Percentiles rank a stretch among this genome's conserved stretches.
Conservation (phyloP, 2,113 vertebrate genomes). For the Glareola pratincola region DNA sequence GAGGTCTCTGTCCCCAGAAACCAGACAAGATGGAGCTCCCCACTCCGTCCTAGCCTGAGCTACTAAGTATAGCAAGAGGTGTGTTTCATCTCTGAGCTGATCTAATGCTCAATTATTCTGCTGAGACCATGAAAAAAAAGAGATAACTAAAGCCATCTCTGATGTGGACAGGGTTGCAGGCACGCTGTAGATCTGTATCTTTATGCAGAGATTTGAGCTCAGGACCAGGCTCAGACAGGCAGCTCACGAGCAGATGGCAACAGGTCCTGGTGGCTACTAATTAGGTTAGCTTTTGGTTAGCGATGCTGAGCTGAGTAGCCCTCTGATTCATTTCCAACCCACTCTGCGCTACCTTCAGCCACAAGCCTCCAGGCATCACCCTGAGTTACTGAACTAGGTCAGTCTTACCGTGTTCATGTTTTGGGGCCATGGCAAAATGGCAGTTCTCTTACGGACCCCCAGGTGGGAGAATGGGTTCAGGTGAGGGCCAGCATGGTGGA, state of each 20-base stretch:
- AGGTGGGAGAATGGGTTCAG: background rate
- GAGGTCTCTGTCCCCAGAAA: background rate
- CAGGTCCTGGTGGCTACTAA: background rate
- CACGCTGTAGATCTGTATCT: background rate
- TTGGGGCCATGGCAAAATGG: background rate
- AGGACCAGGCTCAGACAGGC: background rate
- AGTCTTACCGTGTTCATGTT: accelerated
- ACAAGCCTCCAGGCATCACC: background rate
- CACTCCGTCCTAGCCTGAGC: background rate
- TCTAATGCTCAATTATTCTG: background rate
- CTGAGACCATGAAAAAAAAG: background rate
- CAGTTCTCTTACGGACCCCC: accelerated
- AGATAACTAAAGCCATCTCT: background rate
- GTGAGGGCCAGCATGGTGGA: accelerated
- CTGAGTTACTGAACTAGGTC: background rate
- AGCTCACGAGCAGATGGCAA: background rate
- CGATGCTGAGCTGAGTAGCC: background rate
- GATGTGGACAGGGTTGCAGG: background rate
- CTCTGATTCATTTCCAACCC: background rate
- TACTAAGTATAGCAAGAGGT: background rate
- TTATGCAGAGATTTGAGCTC: background rate
- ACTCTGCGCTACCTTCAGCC: background rate
- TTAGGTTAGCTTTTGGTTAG: background rate
- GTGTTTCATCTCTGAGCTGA: background rate
- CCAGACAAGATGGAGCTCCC: background rate